phyloP scores from a whole-genome alignment of 2,888 invertebrate species.

The Euzophera pinguis region DNA sequence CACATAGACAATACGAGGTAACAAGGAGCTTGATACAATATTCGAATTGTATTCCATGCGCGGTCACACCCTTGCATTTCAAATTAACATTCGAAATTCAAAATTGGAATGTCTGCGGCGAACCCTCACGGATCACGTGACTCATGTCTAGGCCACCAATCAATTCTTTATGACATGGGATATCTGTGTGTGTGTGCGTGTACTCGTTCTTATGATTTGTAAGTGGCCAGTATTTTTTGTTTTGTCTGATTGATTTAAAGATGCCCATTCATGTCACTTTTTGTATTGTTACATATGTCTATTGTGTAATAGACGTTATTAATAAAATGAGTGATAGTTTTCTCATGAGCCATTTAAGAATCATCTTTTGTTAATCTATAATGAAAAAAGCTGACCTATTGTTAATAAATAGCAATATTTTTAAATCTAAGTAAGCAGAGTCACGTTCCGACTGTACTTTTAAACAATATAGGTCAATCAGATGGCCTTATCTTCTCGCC shows the following conservation, averaged over 20 bases:
- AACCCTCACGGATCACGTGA: constrained; percentile 46
- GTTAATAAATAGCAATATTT: constrained; percentile 3
- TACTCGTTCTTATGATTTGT: constrained; percentile 12
- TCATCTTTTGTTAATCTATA: background rate
- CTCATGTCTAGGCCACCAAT: constrained; percentile 29
- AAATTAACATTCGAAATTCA: constrained; percentile 53
- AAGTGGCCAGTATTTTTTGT: constrained; percentile 1
- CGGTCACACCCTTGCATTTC: constrained; percentile 59
- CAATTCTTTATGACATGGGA: constrained; percentile 25
- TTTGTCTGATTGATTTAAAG: background rate
- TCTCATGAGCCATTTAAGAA: background rate
- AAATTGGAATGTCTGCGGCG: constrained; percentile 48
- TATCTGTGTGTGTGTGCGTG: background rate
- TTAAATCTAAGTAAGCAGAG: constrained; percentile 7
- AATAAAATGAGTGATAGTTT: constrained; percentile 7
- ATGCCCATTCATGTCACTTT: background rate
- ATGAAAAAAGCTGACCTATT: constrained; percentile 2
- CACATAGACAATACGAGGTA: constrained; percentile 13
- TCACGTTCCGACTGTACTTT: constrained; percentile 1
- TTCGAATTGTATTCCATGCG: constrained; percentile 39
- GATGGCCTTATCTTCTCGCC: constrained; percentile 44
- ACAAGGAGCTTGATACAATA: constrained; percentile 24
- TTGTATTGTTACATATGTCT: background rate
- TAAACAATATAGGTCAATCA: constrained; percentile 47
- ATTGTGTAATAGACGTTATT: constrained; percentile 1